Evolutionary conservation across 1,140 invertebrate species (phyloP).

Genomic region (Zaprionus camerounensis): DNA sequence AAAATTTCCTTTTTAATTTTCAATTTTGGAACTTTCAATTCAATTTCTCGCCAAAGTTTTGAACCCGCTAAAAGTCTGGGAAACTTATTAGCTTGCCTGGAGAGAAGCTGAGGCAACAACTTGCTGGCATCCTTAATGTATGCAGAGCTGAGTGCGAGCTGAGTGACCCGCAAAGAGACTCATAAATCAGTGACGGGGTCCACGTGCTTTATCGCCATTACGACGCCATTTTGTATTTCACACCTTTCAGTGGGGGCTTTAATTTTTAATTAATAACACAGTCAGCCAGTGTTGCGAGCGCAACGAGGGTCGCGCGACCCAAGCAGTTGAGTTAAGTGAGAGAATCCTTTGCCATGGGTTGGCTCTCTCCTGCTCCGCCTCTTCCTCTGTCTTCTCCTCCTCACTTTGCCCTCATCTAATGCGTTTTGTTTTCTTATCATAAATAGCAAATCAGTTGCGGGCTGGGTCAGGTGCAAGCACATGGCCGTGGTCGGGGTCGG

Average conservation of each 20-base stretch:
- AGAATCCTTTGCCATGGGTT: not conserved
- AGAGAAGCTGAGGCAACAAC: not conserved
- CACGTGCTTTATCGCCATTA: slow-evolving; percentile 81
- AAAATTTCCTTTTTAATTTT: slow-evolving; percentile 32
- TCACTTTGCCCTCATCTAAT: slow-evolving; percentile 55
- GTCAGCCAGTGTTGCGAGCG: slow-evolving; percentile 46
- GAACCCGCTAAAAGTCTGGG: slow-evolving; percentile 1
- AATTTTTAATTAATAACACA: slow-evolving; percentile 82
- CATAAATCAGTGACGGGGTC: slow-evolving; percentile 68
- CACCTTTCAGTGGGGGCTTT: slow-evolving; percentile 80
- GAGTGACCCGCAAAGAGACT: slow-evolving; percentile 54
- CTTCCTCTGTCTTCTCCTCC: not conserved
- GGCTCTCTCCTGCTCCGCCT: not conserved
- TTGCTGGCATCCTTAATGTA: slow-evolving; percentile 38
- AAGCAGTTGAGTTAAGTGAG: not conserved
- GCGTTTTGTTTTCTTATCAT: slow-evolving; percentile 83
- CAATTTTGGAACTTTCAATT: slow-evolving; percentile 49
- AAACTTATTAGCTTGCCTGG: slow-evolving; percentile 31
- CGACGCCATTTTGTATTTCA: slow-evolving; percentile 75
- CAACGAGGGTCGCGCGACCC: slow-evolving; percentile 65
- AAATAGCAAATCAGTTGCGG: slow-evolving; percentile 75
- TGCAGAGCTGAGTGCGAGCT: slow-evolving; percentile 40
- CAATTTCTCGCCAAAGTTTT: slow-evolving; percentile 46
- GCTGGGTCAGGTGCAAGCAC: slow-evolving; percentile 29
- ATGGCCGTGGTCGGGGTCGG: slow-evolving; percentile 65